Percentiles rank a stretch among this genome's conserved stretches.
Conservation (phyloP, 2,888 invertebrate species). For the Hemicrepidius hirtus region DNA sequence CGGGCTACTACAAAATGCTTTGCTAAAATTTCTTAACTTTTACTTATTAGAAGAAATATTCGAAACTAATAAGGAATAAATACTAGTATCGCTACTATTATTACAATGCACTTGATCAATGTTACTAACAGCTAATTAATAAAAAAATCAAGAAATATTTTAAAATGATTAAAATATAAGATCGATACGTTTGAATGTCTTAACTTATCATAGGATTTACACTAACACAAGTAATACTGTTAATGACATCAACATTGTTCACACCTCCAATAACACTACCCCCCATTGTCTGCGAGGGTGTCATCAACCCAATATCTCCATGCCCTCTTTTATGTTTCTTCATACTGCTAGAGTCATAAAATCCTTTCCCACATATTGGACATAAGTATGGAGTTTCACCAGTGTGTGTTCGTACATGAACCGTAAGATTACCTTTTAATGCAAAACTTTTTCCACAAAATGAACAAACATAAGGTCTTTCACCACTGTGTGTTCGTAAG, state of each 20-base stretch:
- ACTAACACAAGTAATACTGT: slow-evolving; percentile 15
- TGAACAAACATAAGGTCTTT: slow-evolving; percentile 60
- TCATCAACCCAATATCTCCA: background rate
- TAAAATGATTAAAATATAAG: no score
- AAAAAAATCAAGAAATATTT: background rate
- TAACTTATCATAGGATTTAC: slow-evolving; percentile 6
- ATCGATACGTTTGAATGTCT: no score
- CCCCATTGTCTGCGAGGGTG: background rate
- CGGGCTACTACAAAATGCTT: no score
- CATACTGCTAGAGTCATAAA: slow-evolving; percentile 57
- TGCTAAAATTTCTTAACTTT: no score
- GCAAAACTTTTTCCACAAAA: slow-evolving; percentile 64
- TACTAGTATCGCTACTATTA: no score
- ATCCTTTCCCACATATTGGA: slow-evolving; percentile 52
- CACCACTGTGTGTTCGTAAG: slow-evolving; percentile 63
- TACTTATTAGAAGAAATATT: no score
- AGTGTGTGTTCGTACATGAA: slow-evolving; percentile 48
- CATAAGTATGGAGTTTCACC: slow-evolving; percentile 54
- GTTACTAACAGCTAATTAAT: no score
- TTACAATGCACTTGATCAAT: no score
- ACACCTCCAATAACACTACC: background rate
- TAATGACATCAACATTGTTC: background rate
- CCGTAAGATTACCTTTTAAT: slow-evolving; percentile 58
- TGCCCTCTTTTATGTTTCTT: slow-evolving; percentile 49
- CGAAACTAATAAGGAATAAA: no score